Base-by-base conservation (phyloP, 2,888 invertebrate species). In the Synanthedon andrenaeformis region DNA sequence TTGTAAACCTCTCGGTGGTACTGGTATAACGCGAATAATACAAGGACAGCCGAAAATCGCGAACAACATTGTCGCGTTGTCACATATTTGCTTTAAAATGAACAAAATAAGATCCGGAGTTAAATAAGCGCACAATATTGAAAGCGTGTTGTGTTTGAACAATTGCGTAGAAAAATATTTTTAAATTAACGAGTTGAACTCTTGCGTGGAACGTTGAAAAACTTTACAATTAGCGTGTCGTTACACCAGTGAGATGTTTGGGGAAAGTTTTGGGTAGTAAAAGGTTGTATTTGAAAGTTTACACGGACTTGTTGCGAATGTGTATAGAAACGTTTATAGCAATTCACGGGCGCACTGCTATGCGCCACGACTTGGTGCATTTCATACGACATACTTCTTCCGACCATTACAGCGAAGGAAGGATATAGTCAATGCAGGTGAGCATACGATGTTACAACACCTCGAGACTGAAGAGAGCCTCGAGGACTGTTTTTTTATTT, bases 341-440 rank as follows among this genome's bases (percentile, higher is more conserved):
- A 70, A 87, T 87, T 67, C 87, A 87, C 85, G 87, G 87, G 82
- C 90, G 91, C 85, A 90, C 92, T 90, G 92, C 92, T 89, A 93
- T 93, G 93, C 92, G 92, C 90, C 91, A 91, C 89, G 90, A 92
- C 81, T 84, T 92, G 79, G 86, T 91, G 76, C 90, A 92, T 70
- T 92, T 92, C 72, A 93, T 93, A 82, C 89, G 93, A 73, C 92
- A 93, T 84, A 93, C 93, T 59, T 92, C 92, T 62, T 93, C 93
- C 63, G 92, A 93, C 66, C 93, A 93, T 76, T 93, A 92, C 77
- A 91, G 92, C 89, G 93, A 93, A 90, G 87, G 86, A 78, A 82
- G 64, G 73, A 75, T 87, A 83, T 87, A 87, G 87, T 65, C 58
- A 62, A 64, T 59, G 63, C 69, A 76, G 82, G 82, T 82, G 64